A percentile compares a stretch with the other conserved stretches of the same genome.
phyloP scores from a whole-genome alignment of 1,140 invertebrate species.

The Solen grandis region DNA sequence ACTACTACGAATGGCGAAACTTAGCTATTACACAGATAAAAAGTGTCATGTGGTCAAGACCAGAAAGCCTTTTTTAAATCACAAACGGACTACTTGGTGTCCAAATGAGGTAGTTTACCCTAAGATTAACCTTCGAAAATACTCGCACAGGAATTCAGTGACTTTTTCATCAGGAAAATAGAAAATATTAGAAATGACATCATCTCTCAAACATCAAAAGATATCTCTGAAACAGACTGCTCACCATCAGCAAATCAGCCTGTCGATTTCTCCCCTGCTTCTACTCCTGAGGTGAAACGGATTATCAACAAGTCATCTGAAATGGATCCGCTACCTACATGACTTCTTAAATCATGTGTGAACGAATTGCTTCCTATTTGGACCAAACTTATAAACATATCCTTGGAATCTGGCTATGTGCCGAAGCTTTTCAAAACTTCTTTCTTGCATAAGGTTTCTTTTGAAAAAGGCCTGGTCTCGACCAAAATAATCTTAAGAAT shows the following conservation, averaged over 20 bases:
- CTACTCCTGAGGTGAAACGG: slow-evolving; percentile 42
- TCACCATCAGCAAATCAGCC: too few relatives aligned
- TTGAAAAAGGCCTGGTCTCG: slow-evolving; percentile 59
- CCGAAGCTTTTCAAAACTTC: slow-evolving; percentile 46
- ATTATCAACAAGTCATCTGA: slow-evolving; percentile 48
- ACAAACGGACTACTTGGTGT: slow-evolving; percentile 34
- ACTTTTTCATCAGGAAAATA: not conserved
- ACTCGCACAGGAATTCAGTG: slow-evolving; percentile 19
- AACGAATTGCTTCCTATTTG: slow-evolving; percentile 5
- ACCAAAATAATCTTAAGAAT: slow-evolving; percentile 47
- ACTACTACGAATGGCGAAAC: slow-evolving; percentile 7
- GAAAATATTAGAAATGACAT: not conserved
- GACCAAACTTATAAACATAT: slow-evolving; percentile 7
- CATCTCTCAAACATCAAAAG: not conserved
- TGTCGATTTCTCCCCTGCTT: not conserved
- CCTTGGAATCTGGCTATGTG: slow-evolving; percentile 26
- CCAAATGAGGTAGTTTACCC: slow-evolving; percentile 6
- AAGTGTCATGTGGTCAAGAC: slow-evolving; percentile 23
- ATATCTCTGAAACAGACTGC: not conserved
- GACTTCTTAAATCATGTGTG: slow-evolving; percentile 23
- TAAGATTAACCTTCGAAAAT: slow-evolving; percentile 5
- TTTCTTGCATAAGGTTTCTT: slow-evolving; percentile 52
- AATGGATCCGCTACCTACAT: slow-evolving; percentile 52
- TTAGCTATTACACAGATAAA: slow-evolving; percentile 38
- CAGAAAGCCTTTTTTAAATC: slow-evolving; percentile 26